Percentiles rank a stretch among this genome's conserved stretches.
phyloP scores from a whole-genome alignment of 2,113 vertebrate species.

The Lepidothrix coronata region DNA sequence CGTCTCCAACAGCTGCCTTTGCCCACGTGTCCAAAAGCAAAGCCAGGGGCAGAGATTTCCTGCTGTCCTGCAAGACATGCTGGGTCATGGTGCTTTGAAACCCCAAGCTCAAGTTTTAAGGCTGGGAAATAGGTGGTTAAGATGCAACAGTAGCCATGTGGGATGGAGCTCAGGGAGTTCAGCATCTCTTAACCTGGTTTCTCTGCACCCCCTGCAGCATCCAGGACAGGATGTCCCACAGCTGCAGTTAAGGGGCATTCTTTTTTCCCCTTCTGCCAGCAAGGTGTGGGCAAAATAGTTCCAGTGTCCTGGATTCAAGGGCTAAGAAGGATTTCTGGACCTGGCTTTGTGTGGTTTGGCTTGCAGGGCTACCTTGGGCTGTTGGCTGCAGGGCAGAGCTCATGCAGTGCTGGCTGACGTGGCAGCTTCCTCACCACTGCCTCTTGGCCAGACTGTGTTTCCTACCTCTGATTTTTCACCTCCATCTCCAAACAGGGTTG shows the following conservation, averaged over 20 bases:
- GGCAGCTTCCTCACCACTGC: not conserved
- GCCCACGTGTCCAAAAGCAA: not conserved
- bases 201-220: not conserved
- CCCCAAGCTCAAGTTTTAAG: not conserved
- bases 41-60: not conserved
- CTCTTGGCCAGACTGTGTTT: not conserved
- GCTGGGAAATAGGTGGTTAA: not conserved
- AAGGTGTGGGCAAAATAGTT: not conserved
- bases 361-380: not conserved
- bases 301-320: accelerated
- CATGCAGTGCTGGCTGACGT: not conserved
- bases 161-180: not conserved
- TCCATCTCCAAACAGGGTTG: not conserved
- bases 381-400: not conserved
- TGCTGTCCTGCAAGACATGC: not conserved
- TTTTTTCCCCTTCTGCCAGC: not conserved
- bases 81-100: not conserved
- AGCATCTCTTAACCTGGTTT: not conserved
- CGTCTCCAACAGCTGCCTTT: not conserved
- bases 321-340: not conserved
- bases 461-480: not conserved
- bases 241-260: not conserved
- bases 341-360: not conserved
- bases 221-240: not conserved
- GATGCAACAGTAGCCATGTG: accelerated